Conservation (phyloP, 2,113 vertebrate genomes). For the Choloepus hoffmanni region DNA sequence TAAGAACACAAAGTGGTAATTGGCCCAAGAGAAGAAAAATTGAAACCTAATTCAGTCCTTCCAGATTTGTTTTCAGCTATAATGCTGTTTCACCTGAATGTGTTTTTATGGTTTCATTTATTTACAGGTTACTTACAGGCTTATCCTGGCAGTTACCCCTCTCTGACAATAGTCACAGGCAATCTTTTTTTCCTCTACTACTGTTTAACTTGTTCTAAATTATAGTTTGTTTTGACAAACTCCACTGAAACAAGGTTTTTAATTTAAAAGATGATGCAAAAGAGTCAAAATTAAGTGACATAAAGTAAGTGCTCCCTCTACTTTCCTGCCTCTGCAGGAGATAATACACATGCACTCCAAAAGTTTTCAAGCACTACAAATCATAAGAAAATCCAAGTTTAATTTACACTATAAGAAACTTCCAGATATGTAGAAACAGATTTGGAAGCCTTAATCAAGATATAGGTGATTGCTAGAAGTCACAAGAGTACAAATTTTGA, state of each 20-base stretch:
- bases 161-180: background rate
- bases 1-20: background rate
- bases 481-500: slow-evolving; percentile 1
- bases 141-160: background rate
- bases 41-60: background rate
- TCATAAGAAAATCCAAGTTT: slow-evolving; percentile 6
- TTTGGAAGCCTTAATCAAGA: background rate
- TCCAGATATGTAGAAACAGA: background rate
- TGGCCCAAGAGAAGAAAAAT: slow-evolving; percentile 1
- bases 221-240: background rate
- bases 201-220: slow-evolving; percentile 19
- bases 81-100: background rate
- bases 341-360: background rate
- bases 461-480: background rate
- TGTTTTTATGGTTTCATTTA: slow-evolving; percentile 16
- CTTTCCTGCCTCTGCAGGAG: background rate
- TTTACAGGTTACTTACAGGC: background rate
- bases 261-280: slow-evolving; percentile 13
- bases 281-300: background rate
- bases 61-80: background rate
- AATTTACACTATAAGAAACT: background rate
- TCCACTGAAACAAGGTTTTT: slow-evolving; percentile 7
- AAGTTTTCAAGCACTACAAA: background rate
- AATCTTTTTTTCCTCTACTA: background rate
- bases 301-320: background rate